Percentiles rank a stretch among this genome's conserved stretches.
phyloP scores from a whole-genome alignment of 2,113 vertebrate species.

The Hyperopisus bebe region DNA sequence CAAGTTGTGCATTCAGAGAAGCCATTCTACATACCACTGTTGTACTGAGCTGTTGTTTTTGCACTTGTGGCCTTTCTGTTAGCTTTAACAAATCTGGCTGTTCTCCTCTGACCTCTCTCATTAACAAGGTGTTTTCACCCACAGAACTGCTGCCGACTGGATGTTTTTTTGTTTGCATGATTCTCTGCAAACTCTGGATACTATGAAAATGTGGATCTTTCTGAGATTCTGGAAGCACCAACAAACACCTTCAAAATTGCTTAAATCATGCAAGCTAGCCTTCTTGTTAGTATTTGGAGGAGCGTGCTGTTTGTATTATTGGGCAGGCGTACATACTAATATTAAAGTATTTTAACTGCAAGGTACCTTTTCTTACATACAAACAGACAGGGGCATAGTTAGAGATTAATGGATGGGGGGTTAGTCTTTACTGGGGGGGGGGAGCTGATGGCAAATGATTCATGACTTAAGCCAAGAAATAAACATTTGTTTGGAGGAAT shows the following conservation, averaged over 20 bases:
- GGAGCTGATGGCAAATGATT: no score
- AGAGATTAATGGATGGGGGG: no score
- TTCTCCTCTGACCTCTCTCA: background rate
- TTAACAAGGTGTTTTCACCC: background rate
- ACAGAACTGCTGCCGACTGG: background rate
- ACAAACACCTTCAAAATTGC: background rate
- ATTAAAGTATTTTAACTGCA: background rate
- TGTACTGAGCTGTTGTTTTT: background rate
- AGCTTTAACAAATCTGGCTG: background rate
- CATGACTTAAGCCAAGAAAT: no score
- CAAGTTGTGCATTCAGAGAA: background rate
- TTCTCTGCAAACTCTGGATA: background rate
- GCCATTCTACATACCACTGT: background rate
- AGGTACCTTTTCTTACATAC: background rate
- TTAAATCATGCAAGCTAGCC: background rate
- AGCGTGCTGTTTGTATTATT: background rate
- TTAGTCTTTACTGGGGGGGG: no score
- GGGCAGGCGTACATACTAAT: background rate
- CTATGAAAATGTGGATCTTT: background rate
- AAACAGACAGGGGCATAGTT: background rate
- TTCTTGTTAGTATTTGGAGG: background rate
- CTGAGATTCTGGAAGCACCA: background rate
- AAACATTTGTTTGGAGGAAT: background rate
- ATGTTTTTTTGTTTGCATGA: background rate
- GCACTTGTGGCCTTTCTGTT: background rate